These are phyloP conservation scores for Theristus sp. DNA, from an alignment of 2,888 invertebrate genomes.

Conservation along the genomic window DNA sequence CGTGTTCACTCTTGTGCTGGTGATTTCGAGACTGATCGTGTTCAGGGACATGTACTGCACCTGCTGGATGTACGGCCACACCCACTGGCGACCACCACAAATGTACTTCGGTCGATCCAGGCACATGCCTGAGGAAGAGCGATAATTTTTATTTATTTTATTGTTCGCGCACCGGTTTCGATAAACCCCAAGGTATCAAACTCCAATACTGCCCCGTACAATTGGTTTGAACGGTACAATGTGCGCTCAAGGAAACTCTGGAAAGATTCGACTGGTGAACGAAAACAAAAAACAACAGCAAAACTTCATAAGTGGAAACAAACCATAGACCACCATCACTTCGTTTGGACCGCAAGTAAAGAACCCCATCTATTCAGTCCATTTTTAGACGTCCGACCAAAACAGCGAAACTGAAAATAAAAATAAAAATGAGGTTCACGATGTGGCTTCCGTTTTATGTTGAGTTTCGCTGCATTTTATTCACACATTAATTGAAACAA, in stretches of 20 bases:
- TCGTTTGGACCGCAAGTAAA: not conserved
- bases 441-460: no score
- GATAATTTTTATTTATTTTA: not conserved
- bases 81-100: constrained; percentile 86
- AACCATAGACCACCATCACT: not conserved
- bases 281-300: no score
- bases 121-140: constrained; percentile 57
- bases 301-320: no score
- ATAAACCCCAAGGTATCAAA: not conserved
- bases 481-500: no score
- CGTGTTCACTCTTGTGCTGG: constrained; percentile 84
- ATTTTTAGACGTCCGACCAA: no score
- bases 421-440: no score
- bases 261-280: no score
- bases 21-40: constrained; percentile 88
- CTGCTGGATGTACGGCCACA: constrained; percentile 65
- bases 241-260: no score
- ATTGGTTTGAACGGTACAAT: no score
- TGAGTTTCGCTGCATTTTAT: no score
- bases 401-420: no score
- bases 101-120: constrained; percentile 64
- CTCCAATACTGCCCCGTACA: not conserved
- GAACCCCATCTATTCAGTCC: not conserved
- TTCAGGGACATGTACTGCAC: constrained; percentile 61
- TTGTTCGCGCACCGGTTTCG: not conserved